Evolutionary conservation across 2,797 vertebrate genomes (phyloP).

Genomic region (Coregonus ussuriensis): DNA sequence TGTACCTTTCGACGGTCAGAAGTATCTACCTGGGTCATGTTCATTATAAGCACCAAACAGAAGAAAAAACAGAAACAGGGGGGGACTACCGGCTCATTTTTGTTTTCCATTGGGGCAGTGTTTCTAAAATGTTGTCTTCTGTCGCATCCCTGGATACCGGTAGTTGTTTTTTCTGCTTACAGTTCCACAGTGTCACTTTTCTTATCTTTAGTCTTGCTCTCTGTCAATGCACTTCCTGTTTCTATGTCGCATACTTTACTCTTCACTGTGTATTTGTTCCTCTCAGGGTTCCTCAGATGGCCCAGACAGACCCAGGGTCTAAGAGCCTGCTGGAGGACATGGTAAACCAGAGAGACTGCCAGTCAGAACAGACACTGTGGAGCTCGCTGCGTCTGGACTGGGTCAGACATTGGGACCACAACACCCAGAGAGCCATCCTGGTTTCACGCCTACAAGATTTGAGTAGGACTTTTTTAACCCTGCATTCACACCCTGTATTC

Average conservation of each 20-base stretch:
- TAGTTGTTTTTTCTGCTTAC: no score
- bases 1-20: no score
- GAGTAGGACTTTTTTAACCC: constrained; percentile 63
- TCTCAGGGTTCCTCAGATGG: constrained; percentile 66
- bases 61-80: no score
- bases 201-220: neutral
- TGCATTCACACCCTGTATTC: no score
- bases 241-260: neutral
- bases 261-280: neutral
- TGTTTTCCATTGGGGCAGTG: no score
- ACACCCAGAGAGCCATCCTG: constrained; percentile 73
- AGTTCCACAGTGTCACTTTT: neutral
- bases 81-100: no score
- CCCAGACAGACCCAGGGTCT: constrained; percentile 44
- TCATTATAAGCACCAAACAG: no score
- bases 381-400: constrained; percentile 80
- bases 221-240: neutral
- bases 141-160: no score
- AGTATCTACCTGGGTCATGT: no score
- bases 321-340: constrained; percentile 65
- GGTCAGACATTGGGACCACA: constrained; percentile 86
- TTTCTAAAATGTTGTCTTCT: no score
- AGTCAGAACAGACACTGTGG: constrained; percentile 46
- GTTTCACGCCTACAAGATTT: constrained; percentile 72
- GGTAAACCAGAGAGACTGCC: constrained; percentile 33